These are phyloP conservation scores for Ctenochaetus hawaiiensis DNA, from an alignment of 2,797 vertebrate species.

Conservation along the genomic window DNA sequence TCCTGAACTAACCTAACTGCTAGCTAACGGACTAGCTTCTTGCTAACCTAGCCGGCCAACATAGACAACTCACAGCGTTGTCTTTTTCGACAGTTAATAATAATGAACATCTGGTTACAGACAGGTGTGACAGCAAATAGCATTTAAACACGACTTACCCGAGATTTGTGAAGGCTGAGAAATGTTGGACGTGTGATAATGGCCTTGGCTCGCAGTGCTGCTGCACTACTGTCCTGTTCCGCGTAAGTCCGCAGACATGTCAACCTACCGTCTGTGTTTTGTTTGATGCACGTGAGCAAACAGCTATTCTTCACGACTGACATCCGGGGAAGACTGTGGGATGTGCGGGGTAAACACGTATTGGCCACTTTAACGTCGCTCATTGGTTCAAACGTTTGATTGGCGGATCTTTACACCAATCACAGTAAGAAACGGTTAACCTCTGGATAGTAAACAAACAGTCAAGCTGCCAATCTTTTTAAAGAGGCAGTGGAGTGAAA, in stretches of 20 bases:
- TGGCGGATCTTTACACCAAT: conserved; percentile 42
- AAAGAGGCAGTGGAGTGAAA: background rate
- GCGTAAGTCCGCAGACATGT: conserved; percentile 34
- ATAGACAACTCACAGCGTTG: conserved; percentile 10
- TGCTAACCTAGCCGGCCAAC: conserved; percentile 26
- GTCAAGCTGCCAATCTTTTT: conserved; percentile 16
- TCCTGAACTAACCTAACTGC: background rate
- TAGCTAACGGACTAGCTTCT: conserved; percentile 22
- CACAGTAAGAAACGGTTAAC: background rate
- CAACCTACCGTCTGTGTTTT: conserved; percentile 71
- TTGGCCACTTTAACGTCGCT: background rate
- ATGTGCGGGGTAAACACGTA: rapidly evolving
- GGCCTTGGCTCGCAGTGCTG: background rate
- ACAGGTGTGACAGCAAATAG: conserved; percentile 2
- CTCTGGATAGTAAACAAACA: conserved; percentile 75
- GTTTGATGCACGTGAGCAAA: conserved; percentile 73
- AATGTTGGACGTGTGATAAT: background rate
- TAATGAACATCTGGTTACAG: background rate
- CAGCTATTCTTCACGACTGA: conserved; percentile 46
- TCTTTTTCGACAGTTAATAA: background rate
- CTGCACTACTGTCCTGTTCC: background rate
- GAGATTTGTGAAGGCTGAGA: background rate
- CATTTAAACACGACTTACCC: conserved; percentile 55
- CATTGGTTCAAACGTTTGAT: conserved; percentile 53
- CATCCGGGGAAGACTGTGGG: conserved; percentile 50